phyloP scores from a whole-genome alignment of 2,888 invertebrate genomes.

The Lapara coniferarum region DNA sequence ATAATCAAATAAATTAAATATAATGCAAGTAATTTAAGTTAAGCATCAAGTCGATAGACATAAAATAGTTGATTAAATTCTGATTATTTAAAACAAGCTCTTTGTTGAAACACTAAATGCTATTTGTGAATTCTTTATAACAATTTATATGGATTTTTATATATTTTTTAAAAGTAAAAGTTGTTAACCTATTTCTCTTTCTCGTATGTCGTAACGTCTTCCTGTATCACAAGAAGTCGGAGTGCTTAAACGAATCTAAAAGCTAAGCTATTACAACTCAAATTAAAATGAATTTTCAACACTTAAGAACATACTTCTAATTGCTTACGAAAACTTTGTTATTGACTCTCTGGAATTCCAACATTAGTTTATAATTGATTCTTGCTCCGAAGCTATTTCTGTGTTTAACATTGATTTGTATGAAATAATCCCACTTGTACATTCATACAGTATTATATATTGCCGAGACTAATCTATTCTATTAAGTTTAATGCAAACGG shows the following conservation, averaged over 20 bases:
- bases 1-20: no score
- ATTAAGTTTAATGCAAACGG: no score
- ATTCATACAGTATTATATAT: background rate
- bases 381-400: background rate
- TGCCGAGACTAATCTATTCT: no score
- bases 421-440: background rate
- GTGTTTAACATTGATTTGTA: background rate
- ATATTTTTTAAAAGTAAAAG: background rate
- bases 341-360: conserved; percentile 16
- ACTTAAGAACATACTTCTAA: conserved; percentile 16
- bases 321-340: conserved; percentile 12
- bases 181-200: background rate
- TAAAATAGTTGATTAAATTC: background rate
- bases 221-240: background rate
- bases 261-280: conserved; percentile 8
- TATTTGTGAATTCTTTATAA: background rate
- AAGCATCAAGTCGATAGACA: no score
- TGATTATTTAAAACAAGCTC: background rate
- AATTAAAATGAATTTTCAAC: conserved; percentile 18
- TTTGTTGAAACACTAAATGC: background rate
- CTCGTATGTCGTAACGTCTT: conserved; percentile 1
- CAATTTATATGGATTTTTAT: background rate
- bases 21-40: no score
- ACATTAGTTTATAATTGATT: conserved; percentile 7
- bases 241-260: conserved; percentile 26